Evolutionary conservation across 2,797 vertebrate genomes (phyloP).

Genomic region (Pygocentrus nattereri): DNA sequence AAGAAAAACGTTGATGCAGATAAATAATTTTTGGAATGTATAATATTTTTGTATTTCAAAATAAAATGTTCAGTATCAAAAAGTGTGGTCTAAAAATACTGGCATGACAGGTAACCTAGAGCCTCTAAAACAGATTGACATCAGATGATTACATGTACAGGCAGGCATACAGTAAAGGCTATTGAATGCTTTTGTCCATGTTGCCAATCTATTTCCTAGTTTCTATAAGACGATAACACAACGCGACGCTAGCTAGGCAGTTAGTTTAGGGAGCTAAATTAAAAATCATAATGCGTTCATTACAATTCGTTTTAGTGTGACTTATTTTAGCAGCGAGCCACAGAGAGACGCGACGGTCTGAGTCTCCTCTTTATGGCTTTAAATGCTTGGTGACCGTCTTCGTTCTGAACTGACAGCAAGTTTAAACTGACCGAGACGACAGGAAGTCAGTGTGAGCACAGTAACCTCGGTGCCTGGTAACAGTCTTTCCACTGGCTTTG

Average conservation of each 20-base stretch:
- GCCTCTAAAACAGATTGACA: constrained; percentile 35
- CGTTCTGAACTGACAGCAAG: background rate
- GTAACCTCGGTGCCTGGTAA: constrained; percentile 51
- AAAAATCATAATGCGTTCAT: background rate
- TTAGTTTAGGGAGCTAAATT: constrained; percentile 23
- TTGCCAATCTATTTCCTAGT: constrained; percentile 25
- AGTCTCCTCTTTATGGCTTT: constrained; percentile 46
- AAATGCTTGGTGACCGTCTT: constrained; percentile 23
- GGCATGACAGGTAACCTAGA: constrained; percentile 49
- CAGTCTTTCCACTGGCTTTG: constrained; percentile 48
- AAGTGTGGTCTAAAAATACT: constrained; percentile 55
- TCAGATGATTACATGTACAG: constrained; percentile 39
- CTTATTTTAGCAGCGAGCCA: constrained; percentile 46
- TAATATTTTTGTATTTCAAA: constrained; percentile 64
- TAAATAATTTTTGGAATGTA: constrained; percentile 77
- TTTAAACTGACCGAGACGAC: constrained; percentile 10
- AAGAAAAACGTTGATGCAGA: constrained; percentile 74
- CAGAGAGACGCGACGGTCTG: constrained; percentile 21
- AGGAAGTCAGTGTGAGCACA: constrained; percentile 30
- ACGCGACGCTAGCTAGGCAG: constrained; percentile 21
- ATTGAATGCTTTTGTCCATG: constrained; percentile 29
- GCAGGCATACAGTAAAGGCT: constrained; percentile 16
- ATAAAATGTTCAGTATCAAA: constrained; percentile 60
- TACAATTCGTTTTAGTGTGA: constrained; percentile 18
- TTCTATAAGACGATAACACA: constrained; percentile 29